Evolutionary conservation across 2,888 invertebrate genomes (phyloP).

Genomic region (Toxonevra muliebris): DNA sequence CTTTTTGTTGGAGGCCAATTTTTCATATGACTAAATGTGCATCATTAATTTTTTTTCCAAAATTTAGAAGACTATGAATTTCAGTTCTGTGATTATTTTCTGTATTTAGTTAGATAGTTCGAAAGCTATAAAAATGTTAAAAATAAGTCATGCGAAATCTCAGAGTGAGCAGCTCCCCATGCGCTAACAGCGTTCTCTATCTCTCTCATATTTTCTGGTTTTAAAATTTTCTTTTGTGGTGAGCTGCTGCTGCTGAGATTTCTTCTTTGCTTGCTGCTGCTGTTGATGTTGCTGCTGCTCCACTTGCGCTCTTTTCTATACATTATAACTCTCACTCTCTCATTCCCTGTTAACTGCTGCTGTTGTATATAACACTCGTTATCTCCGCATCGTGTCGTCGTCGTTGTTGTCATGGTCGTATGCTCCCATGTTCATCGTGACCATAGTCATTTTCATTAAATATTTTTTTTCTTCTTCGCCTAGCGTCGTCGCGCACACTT

Average conservation of each 20-base stretch:
- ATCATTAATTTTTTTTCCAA: too few species aligned
- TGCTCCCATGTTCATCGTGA: background rate
- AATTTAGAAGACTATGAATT: too few species aligned
- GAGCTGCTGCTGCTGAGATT: background rate
- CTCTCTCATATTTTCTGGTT: too few species aligned
- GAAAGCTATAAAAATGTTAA: too few species aligned
- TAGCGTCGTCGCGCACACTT: background rate
- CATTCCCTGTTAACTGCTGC: constrained; percentile 19
- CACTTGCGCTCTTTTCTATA: constrained; percentile 14
- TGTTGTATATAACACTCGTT: constrained; percentile 23
- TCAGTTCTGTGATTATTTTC: too few species aligned
- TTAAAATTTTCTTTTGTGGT: background rate
- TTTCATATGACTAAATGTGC: too few species aligned
- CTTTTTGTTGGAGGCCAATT: too few species aligned
- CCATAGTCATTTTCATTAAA: background rate
- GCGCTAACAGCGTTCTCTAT: too few species aligned
- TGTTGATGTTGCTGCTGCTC: constrained; percentile 15
- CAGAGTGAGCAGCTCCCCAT: too few species aligned
- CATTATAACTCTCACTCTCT: constrained; percentile 1
- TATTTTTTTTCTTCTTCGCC: constrained; percentile 8
- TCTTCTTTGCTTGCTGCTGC: background rate
- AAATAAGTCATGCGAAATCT: too few species aligned
- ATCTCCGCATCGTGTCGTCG: constrained; percentile 30
- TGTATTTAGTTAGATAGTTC: too few species aligned
- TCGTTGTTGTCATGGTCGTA: constrained; percentile 30